phyloP scores from a whole-genome alignment of 2,888 invertebrate genomes.

The Caenorhabditis uteleia region DNA sequence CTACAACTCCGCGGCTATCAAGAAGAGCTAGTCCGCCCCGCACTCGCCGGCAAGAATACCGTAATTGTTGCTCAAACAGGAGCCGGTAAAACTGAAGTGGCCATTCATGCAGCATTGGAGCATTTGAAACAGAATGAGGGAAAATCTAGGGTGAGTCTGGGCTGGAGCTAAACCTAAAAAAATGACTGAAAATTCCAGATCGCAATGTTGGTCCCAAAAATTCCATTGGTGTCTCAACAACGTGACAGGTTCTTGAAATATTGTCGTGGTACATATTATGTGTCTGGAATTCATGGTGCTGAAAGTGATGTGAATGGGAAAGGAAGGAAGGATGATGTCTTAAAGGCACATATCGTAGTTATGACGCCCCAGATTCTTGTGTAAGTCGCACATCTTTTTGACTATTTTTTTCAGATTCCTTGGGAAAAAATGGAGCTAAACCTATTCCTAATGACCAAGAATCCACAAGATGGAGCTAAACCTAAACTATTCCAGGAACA shows the following conservation, averaged over 20 bases:
- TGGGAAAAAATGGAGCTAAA: too few species aligned
- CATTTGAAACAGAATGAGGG: too few species aligned
- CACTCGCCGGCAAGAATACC: conserved; percentile 49
- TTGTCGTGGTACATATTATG: conserved; percentile 30
- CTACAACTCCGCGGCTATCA: conserved; percentile 54
- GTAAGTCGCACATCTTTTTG: too few species aligned
- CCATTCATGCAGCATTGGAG: conserved; percentile 53
- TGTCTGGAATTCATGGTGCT: conserved; percentile 57
- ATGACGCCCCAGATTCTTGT: conserved; percentile 64
- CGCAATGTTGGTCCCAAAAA: conserved; percentile 63
- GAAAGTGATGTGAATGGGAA: conserved; percentile 36
- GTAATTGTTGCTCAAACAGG: conserved; percentile 68
- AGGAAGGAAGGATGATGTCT: conserved; percentile 35
- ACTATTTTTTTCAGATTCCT: too few species aligned
- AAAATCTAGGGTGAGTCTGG: too few species aligned
- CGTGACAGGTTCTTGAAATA: conserved; percentile 43
- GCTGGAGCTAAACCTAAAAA: too few species aligned
- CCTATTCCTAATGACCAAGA: too few species aligned
- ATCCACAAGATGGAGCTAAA: too few species aligned
- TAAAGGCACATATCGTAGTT: conserved; percentile 49
- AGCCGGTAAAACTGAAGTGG: conserved; percentile 67
- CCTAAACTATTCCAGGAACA: conserved; percentile 46
- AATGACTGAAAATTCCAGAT: conserved; percentile 27
- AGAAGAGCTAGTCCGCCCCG: conserved; percentile 46
- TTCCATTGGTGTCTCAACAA: conserved; percentile 66